Conservation (phyloP, 2,888 invertebrate genomes). For the Cheilosia vernalis region DNA sequence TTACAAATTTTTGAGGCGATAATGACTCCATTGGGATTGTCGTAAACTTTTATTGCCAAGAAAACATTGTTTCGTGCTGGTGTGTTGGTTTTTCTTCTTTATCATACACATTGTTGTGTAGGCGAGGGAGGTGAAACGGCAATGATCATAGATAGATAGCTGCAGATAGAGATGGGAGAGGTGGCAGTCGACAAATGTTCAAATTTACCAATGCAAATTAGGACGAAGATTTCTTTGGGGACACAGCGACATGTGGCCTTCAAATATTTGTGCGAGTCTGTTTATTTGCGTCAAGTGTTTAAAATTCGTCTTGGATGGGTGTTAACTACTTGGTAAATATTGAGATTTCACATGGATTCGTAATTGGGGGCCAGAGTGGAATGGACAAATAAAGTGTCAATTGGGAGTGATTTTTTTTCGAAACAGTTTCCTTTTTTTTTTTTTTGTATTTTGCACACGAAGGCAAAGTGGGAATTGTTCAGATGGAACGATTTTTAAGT, state of each 20-base stretch:
- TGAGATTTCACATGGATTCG: constrained; percentile 75
- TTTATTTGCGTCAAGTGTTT: constrained; percentile 73
- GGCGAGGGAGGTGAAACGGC: background rate
- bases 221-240: constrained; percentile 62
- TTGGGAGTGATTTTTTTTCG: constrained; percentile 67
- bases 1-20: constrained; percentile 74
- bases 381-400: constrained; percentile 74
- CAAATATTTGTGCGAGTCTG: constrained; percentile 71
- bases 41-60: constrained; percentile 74
- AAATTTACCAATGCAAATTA: constrained; percentile 74
- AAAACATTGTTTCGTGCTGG: constrained; percentile 69
- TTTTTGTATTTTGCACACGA: constrained; percentile 13
- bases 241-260: constrained; percentile 67
- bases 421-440: constrained; percentile 13
- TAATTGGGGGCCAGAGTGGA: constrained; percentile 60
- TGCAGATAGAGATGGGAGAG: background rate
- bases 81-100: constrained; percentile 30
- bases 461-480: constrained; percentile 13
- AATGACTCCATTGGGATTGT: constrained; percentile 75
- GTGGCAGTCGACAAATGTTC: constrained; percentile 56
- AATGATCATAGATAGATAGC: constrained; percentile 51
- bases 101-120: constrained; percentile 21
- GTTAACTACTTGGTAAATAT: constrained; percentile 75
- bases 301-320: constrained; percentile 74
- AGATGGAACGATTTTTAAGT: constrained; percentile 25